Base-by-base conservation (phyloP, 2,797 vertebrate species). In the Heteromormyrus szaboi region DNA sequence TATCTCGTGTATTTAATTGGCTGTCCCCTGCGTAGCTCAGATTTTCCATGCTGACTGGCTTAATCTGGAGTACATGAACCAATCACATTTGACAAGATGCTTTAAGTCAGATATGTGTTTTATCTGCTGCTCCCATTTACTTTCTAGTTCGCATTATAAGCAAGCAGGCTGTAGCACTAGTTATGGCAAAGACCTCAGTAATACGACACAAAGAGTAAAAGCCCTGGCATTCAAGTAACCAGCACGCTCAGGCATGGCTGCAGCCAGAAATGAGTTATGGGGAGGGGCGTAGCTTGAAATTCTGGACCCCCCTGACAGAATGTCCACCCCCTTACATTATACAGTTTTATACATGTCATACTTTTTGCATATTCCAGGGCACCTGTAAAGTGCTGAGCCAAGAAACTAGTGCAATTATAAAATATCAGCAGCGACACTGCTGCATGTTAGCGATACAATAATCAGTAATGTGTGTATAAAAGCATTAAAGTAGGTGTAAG, bases 111-210 rank as follows among this genome's bases (percentile, higher is more conserved):
- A 86, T n/a, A 56, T 41, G 85, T 44, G 17, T 33, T 86, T 56
- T 59, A 14, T 86, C 85, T 44, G 25, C 53, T 86, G 29, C 37
- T 44, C 56, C 22, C 33, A 87, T 89, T 76, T 72, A 81, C 51
- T n/a, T 29, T 46, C 51, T 33, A 68, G 50, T 65, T 50, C 14
- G 41, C 5, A 72, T 37, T 87, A 53, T 81, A 76, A 59, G 59
- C 72, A 62, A 41, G 19, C 29, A 56, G 84, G 86, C 79, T 87
- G 85, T 87, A 84, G 87, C 72, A 87, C 17, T 65, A 56, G 51
- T 87, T 22, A 87, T 86, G 46, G 87, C 86, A 81, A 87, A 50
- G 19, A 12, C 53, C 25, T 79, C 33, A 46, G 53, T 83, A 86
- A 81, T 72, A 89, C 56, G 2, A 7, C 37, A 79, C 37, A 79